Conservation (phyloP, 2,888 invertebrate genomes). For the Alviniconcha strummeri region DNA sequence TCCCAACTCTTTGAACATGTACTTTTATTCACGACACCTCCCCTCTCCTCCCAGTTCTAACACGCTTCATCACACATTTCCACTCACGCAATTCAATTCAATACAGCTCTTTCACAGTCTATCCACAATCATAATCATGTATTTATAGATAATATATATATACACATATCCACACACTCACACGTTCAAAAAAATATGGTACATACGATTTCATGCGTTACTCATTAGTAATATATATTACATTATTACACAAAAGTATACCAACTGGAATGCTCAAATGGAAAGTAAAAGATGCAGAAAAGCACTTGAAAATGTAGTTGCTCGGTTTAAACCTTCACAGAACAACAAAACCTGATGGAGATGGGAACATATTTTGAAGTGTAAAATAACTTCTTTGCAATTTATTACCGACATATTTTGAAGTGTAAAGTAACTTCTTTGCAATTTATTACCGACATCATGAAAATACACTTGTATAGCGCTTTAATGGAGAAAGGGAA, state of each 20-base stretch:
- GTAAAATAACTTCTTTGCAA: too few species aligned
- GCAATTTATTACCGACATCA: too few species aligned
- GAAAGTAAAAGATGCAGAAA: neutral
- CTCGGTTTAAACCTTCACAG: neutral
- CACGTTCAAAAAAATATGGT: neutral
- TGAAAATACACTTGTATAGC: too few species aligned
- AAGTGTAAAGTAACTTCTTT: too few species aligned
- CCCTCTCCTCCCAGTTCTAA: neutral
- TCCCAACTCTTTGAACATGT: neutral
- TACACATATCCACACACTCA: constrained; percentile 18
- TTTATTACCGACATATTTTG: too few species aligned
- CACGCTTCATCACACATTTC: neutral
- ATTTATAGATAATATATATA: neutral
- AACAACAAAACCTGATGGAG: neutral
- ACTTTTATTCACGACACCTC: neutral
- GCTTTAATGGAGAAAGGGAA: too few species aligned
- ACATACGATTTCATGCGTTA: constrained; percentile 18
- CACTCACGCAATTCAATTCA: neutral
- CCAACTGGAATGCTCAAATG: constrained; percentile 20
- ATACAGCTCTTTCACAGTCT: too few species aligned
- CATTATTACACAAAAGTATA: neutral
- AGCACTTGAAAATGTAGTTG: neutral
- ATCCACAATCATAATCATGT: too few species aligned
- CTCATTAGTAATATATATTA: neutral
- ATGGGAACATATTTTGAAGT: too few species aligned